Percentiles rank a stretch among this genome's conserved stretches.
Evolutionary conservation across 2,113 vertebrate genomes (phyloP).

Genomic region (Orycteropus afer): DNA sequence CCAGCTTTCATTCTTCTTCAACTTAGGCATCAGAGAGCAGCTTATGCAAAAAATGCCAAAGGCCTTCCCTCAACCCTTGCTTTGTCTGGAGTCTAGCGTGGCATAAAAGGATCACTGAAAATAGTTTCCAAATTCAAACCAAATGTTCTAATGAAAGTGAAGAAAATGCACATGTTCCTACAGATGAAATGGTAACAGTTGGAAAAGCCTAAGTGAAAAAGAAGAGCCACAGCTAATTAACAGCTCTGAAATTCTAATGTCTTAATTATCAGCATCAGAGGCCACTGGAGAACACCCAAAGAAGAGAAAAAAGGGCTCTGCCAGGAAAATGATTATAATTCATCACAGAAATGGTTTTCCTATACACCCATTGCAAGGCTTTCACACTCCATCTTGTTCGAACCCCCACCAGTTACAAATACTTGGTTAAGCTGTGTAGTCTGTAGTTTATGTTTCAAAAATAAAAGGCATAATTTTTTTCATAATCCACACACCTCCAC

Average conservation of each 20-base stretch:
- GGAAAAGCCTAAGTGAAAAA: not conserved
- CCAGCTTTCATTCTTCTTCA: not conserved
- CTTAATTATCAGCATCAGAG: not conserved
- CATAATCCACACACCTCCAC: not conserved
- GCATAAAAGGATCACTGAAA: not conserved
- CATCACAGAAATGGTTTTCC: not conserved
- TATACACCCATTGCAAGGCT: not conserved
- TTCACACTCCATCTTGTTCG: not conserved
- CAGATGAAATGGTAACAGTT: not conserved
- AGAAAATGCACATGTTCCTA: not conserved
- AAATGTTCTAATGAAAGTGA: conserved; percentile 10
- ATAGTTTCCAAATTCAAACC: not conserved
- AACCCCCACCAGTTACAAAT: not conserved
- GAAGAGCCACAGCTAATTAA: not conserved
- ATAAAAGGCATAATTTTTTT: not conserved
- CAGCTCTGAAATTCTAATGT: not conserved
- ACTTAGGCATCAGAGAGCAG: not conserved
- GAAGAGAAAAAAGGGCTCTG: not conserved
- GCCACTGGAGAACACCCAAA: not conserved
- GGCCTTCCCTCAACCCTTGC: not conserved
- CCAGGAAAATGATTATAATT: not conserved
- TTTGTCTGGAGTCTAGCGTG: not conserved
- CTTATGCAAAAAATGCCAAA: not conserved
- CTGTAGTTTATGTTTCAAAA: not conserved
- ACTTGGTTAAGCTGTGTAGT: not conserved